A percentile compares a stretch with the other conserved stretches of the same genome.
These are phyloP conservation scores for Labeo rohita DNA, from an alignment of 2,113 vertebrate genomes.

Conservation along the genomic window DNA sequence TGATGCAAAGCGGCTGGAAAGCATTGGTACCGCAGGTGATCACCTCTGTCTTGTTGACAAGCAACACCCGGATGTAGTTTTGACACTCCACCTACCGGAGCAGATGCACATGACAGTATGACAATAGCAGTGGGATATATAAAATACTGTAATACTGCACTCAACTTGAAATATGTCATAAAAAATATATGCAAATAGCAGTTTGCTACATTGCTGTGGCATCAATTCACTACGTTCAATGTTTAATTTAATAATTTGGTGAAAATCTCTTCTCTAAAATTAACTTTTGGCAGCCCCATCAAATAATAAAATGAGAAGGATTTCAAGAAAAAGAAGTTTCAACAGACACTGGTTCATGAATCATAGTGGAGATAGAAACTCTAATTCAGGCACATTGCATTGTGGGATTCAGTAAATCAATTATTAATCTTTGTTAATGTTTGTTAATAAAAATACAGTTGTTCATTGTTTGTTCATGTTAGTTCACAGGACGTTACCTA, in stretches of 20 bases:
- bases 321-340: neutral
- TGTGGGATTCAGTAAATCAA: no score
- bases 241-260: neutral
- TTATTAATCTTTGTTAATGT: no score
- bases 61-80: slow-evolving; percentile 94
- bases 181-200: neutral
- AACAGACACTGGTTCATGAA: neutral
- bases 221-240: neutral
- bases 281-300: neutral
- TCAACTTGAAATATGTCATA: neutral
- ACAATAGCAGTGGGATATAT: neutral
- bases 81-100: slow-evolving; percentile 90
- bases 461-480: no score
- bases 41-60: slow-evolving; percentile 91
- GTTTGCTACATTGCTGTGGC: neutral
- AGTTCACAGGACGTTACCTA: no score
- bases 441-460: no score
- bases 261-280: neutral
- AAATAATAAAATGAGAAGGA: neutral
- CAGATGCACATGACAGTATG: neutral
- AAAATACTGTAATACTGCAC: neutral
- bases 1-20: slow-evolving; percentile 92
- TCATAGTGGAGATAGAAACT: neutral
- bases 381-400: no score
- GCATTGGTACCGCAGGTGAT: slow-evolving; percentile 97